Percentiles rank a stretch among this genome's conserved stretches.
phyloP scores from a whole-genome alignment of 2,797 vertebrate genomes.

The Leucoraja ocellata region DNA sequence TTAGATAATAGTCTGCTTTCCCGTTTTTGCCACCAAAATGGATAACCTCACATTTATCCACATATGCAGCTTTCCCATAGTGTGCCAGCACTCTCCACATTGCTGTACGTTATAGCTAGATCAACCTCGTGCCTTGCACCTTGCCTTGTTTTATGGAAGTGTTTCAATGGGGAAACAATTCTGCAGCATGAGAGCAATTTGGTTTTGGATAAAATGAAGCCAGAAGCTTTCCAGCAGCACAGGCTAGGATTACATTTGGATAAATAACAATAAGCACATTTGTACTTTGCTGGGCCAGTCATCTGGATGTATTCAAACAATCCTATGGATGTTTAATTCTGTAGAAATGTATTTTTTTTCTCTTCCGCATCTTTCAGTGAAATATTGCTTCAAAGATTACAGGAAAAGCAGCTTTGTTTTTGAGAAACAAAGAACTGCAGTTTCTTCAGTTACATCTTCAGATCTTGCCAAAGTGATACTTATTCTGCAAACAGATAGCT shows the following conservation, averaged over 20 bases:
- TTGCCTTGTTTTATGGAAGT: neutral
- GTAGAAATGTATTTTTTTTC: constrained; percentile 43
- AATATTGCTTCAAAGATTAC: constrained; percentile 29
- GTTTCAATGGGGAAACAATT: neutral
- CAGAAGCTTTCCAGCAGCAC: neutral
- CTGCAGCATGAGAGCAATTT: neutral
- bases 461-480: neutral
- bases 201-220: neutral
- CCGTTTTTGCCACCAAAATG: no score
- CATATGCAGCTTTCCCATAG: neutral
- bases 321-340: constrained; percentile 41
- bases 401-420: neutral
- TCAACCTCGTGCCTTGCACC: neutral
- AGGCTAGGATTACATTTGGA: neutral
- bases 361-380: constrained; percentile 43
- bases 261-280: constrained; percentile 41
- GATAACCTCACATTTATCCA: no score
- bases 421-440: no score
- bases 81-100: neutral
- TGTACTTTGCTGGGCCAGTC: constrained; percentile 40
- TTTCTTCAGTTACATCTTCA: neutral
- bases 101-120: neutral
- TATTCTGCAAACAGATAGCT: neutral
- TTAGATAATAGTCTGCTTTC: no score
- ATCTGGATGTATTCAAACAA: constrained; percentile 45